These are phyloP conservation scores for Stenoptilia bipunctidactyla DNA, from an alignment of 2,888 invertebrate genomes.

Conservation along the genomic window DNA sequence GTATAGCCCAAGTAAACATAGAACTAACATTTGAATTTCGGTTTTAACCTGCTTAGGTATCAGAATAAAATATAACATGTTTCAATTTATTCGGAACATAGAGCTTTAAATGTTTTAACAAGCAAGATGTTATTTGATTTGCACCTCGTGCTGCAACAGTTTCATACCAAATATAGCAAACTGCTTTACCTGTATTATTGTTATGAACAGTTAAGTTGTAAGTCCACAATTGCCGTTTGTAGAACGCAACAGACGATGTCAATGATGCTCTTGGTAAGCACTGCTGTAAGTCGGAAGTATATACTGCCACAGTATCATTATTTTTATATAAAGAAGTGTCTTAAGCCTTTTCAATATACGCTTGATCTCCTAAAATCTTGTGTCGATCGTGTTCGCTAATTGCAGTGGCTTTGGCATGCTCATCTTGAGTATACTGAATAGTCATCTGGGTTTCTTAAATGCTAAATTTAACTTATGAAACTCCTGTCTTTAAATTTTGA, in stretches of 20 bases:
- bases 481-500: constrained; percentile 8
- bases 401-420: constrained; percentile 1
- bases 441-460: constrained; percentile 10
- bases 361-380: constrained; percentile 7
- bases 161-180: too few species aligned
- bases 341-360: constrained; percentile 5
- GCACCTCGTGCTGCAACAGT: too few species aligned
- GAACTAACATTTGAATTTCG: constrained; percentile 16
- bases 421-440: constrained; percentile 6
- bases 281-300: too few species aligned
- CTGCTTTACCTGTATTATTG: too few species aligned
- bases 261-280: too few species aligned
- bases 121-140: too few species aligned
- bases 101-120: constrained; percentile 6
- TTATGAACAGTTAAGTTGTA: too few species aligned
- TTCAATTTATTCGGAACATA: constrained; percentile 3
- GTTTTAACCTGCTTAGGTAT: constrained; percentile 16
- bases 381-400: constrained; percentile 5
- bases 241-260: too few species aligned
- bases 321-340: constrained; percentile 5
- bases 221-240: too few species aligned
- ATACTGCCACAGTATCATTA: too few species aligned
- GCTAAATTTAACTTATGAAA: constrained; percentile 9
- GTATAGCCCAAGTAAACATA: constrained; percentile 16
- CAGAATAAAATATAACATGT: constrained; percentile 12